Conservation (phyloP, 2,113 vertebrate genomes). For the Erythrolamprus reginae region DNA sequence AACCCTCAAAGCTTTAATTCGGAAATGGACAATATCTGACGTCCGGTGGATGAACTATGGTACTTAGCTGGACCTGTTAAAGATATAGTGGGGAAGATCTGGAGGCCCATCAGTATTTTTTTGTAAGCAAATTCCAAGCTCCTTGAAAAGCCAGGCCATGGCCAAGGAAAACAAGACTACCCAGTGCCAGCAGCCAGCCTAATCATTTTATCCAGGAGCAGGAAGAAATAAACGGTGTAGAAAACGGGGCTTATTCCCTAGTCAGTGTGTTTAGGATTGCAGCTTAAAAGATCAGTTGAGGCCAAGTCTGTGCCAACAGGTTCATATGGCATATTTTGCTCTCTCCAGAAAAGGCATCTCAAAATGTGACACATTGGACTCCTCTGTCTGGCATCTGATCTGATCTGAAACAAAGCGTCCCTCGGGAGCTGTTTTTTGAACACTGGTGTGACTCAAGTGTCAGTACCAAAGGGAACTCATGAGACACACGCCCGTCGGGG, state of each 20-base stretch:
- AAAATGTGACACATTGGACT: neutral
- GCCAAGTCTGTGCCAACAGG: neutral
- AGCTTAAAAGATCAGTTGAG: neutral
- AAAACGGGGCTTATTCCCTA: neutral
- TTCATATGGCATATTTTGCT: neutral
- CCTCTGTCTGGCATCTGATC: neutral
- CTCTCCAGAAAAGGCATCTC: neutral
- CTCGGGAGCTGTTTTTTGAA: neutral
- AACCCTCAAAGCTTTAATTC: neutral
- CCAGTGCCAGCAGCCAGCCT: neutral
- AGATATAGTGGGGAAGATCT: neutral
- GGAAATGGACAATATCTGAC: neutral
- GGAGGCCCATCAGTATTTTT: neutral
- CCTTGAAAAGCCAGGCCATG: neutral
- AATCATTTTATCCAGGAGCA: neutral
- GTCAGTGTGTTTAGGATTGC: neutral
- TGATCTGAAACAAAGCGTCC: neutral
- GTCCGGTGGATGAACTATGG: neutral
- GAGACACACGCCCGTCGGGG: slow-evolving; percentile 85
- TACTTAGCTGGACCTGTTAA: neutral
- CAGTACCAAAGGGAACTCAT: slow-evolving; percentile 88
- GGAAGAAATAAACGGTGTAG: neutral
- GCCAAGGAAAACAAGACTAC: neutral
- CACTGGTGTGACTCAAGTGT: neutral
- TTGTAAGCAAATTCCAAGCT: neutral